Percentiles rank a stretch among this genome's conserved stretches.
These are phyloP conservation scores for Eristalis tenax DNA, from an alignment of 2,888 invertebrate genomes.

Conservation along the genomic window DNA sequence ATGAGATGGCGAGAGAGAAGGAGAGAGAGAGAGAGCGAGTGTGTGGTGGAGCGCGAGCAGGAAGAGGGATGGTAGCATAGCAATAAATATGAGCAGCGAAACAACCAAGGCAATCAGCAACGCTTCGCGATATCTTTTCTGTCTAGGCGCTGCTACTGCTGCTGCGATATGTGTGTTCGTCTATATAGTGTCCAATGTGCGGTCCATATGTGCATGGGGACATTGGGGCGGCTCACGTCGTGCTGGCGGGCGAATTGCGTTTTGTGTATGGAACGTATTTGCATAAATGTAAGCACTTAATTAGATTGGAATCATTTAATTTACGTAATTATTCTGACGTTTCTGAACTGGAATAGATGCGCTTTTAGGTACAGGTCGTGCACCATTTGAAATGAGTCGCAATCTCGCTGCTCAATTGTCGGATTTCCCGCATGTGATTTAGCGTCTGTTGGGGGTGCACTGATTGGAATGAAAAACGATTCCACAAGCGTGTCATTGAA, in stretches of 20 bases:
- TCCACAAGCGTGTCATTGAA: neutral
- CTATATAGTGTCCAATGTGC: neutral
- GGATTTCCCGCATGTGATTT: slow-evolving; percentile 45
- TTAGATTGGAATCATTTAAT: slow-evolving; percentile 69
- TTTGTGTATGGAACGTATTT: slow-evolving; percentile 37
- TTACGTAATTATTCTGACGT: slow-evolving; percentile 66
- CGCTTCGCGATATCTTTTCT: slow-evolving; percentile 38
- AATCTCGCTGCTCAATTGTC: slow-evolving; percentile 39
- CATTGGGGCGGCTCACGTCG: slow-evolving; percentile 31
- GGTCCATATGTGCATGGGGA: neutral
- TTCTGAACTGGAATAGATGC: slow-evolving; percentile 52
- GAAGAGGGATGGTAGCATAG: neutral
- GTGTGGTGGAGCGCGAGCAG: neutral
- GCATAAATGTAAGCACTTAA: slow-evolving; percentile 65
- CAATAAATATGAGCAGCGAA: slow-evolving; percentile 43
- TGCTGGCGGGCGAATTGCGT: neutral
- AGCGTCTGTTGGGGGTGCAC: slow-evolving; percentile 1
- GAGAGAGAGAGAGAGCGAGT: neutral
- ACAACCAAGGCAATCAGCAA: slow-evolving; percentile 57
- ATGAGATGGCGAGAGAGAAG: neutral
- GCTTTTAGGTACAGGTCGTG: slow-evolving; percentile 55
- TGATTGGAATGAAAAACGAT: slow-evolving; percentile 13
- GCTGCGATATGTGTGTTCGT: neutral
- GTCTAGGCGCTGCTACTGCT: slow-evolving; percentile 26
- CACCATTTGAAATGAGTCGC: slow-evolving; percentile 30